phyloP scores from a whole-genome alignment of 2,113 vertebrate species.

The Paedocypris sp. region DNA sequence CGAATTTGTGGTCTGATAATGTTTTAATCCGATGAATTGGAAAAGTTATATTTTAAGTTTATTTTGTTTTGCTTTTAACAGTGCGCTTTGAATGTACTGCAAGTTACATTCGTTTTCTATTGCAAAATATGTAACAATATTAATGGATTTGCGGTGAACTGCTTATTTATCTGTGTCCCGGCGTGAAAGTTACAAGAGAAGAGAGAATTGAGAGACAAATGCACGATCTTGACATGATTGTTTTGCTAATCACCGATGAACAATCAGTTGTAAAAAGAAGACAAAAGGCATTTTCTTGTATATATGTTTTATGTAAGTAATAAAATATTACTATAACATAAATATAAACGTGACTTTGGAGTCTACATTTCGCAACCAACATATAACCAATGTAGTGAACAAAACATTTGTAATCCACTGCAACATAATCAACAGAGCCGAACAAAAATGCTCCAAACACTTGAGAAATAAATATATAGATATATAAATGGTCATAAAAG shows the following conservation, averaged over 20 bases:
- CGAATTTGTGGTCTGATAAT: too few relatives aligned
- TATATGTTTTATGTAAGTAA: constrained; percentile 99
- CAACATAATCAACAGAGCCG: constrained; percentile 78
- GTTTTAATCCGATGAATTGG: too few relatives aligned
- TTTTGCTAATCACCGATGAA: too few relatives aligned
- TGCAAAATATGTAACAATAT: too few relatives aligned
- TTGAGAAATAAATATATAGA: constrained; percentile 90
- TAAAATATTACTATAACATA: constrained; percentile 99
- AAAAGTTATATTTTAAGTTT: too few relatives aligned
- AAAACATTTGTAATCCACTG: constrained; percentile 74
- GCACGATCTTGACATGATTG: background rate
- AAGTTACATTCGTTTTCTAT: too few relatives aligned
- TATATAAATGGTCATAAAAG: constrained; percentile 80
- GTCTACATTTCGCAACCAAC: constrained; percentile 91
- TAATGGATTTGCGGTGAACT: too few relatives aligned
- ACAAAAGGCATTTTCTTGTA: constrained; percentile 87
- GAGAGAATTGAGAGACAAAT: too few relatives aligned
- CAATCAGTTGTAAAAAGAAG: constrained; percentile 62
- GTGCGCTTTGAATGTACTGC: too few relatives aligned
- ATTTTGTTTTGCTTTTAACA: too few relatives aligned
- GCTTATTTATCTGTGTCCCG: too few relatives aligned
- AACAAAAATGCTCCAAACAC: constrained; percentile 77
- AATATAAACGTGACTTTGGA: constrained; percentile 98
- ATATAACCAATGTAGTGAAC: constrained; percentile 84
- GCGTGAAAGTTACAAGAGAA: too few relatives aligned